Percentiles rank a stretch among this genome's conserved stretches.
phyloP scores from a whole-genome alignment of 2,888 invertebrate species.

The Cotesia congregata region DNA sequence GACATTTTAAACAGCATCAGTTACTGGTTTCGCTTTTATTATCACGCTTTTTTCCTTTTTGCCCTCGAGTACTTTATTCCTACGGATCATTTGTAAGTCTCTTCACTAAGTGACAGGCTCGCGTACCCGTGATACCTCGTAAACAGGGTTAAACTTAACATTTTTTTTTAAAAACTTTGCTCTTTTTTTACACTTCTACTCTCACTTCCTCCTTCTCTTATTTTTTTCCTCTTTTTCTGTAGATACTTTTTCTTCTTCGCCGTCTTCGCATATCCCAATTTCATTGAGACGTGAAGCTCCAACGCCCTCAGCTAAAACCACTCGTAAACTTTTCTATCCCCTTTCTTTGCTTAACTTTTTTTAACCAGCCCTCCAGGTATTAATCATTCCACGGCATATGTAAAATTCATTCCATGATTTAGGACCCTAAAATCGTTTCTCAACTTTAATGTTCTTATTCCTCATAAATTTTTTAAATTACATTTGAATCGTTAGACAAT shows the following conservation, averaged over 20 bases:
- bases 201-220: constrained; percentile 23
- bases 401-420: constrained; percentile 8
- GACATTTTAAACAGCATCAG: constrained; percentile 1
- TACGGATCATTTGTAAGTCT: constrained; percentile 27
- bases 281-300: constrained; percentile 40
- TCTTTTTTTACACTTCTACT: not conserved
- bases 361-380: constrained; percentile 42
- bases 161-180: not conserved
- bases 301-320: constrained; percentile 24
- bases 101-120: constrained; percentile 19
- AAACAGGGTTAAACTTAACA: constrained; percentile 17
- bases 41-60: not conserved
- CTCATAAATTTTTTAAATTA: not conserved
- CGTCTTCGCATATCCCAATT: constrained; percentile 53
- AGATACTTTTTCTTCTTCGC: constrained; percentile 28
- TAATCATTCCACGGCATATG: constrained; percentile 14
- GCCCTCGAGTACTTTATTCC: not conserved
- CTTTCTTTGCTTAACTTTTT: constrained; percentile 41
- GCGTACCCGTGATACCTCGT: constrained; percentile 18
- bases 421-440: not conserved
- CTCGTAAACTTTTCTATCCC: constrained; percentile 56
- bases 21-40: constrained; percentile 1
- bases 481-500: not conserved
- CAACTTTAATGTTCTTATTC: not conserved
- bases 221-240: constrained; percentile 9